Evolutionary conservation across 2,113 vertebrate species (phyloP), one percentile per base, ranked within the genome.

Genomic region (Apaloderma vittatum): DNA sequence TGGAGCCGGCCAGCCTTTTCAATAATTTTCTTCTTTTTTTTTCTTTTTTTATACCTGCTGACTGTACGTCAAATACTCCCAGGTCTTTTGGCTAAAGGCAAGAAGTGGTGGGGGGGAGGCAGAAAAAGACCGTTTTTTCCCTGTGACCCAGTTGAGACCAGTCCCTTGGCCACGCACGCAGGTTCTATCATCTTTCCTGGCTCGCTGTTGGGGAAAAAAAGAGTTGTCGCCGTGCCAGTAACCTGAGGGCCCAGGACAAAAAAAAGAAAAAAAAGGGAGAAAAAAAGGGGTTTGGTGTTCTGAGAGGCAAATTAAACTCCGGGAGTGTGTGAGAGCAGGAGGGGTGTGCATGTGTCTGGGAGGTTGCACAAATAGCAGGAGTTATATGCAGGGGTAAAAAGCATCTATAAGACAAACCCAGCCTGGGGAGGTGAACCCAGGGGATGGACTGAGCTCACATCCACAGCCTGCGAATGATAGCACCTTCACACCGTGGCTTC

Each of bases 121-220:
- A 40, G 40, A 40, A 40, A 40, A 98, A 97, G 97, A 98, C 96
- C 94, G 91, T 98, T 98, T 98, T 95, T 88, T 63, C 96, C 98
- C 97, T 98, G 97, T 96, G 96, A 99, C 98, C 99, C 98, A 98
- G 99, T 99, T 98, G 98, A 99, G 98, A 99, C 99, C 98, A 98
- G 99, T 99, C 99, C 98, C 98, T 98, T 98, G 98, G 98, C 98
- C 98, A 98, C 94, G 98, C 95, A 98, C 93, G 75, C 95, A 93
- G 97, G 98, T 98, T 98, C 97, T 98, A 97, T 97, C 98, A 98
- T 98, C 97, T 98, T 97, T 98, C 96, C 95, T 98, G 98, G 97
- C 98, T 98, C 75, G 49, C 97, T 96, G 95, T 94, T 98, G 97
- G 96, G 96, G 96, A 97, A 97, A 97, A 98, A 98, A 98, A 96